A percentile compares a stretch with the other conserved stretches of the same genome.
These are phyloP conservation scores for Diadophis punctatus DNA, from an alignment of 2,113 vertebrate species.

Conservation along the genomic window DNA sequence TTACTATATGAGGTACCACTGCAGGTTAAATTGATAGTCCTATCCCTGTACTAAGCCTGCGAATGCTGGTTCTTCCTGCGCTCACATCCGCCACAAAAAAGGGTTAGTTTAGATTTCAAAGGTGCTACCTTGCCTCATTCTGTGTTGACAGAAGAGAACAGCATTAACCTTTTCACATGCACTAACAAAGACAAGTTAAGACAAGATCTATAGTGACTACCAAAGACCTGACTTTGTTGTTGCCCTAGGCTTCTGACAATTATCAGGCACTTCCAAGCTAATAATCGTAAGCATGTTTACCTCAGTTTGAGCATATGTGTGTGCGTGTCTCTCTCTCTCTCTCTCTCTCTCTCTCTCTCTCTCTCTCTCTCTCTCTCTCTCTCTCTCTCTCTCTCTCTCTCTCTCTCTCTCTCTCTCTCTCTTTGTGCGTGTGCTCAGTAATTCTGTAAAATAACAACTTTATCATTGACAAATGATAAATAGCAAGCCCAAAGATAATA, in stretches of 20 bases:
- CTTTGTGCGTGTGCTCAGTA: background rate
- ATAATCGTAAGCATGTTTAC: constrained; percentile 62
- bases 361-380: background rate
- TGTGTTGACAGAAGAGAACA: constrained; percentile 65
- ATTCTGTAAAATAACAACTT: constrained; percentile 39
- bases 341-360: background rate
- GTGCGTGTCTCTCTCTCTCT: background rate
- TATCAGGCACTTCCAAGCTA: constrained; percentile 67
- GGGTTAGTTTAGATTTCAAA: constrained; percentile 68
- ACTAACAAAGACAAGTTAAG: constrained; percentile 77
- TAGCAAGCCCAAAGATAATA: constrained; percentile 17
- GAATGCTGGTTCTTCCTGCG: constrained; percentile 59
- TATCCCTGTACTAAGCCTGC: constrained; percentile 50
- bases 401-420: background rate
- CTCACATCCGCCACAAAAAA: constrained; percentile 53
- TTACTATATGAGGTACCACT: background rate
- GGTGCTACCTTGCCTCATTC: constrained; percentile 59
- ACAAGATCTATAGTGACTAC: constrained; percentile 68
- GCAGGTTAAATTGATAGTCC: constrained; percentile 46
- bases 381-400: background rate
- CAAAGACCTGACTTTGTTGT: constrained; percentile 66
- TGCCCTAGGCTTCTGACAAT: constrained; percentile 70
- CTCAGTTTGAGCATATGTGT: constrained; percentile 21
- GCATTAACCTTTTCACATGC: constrained; percentile 78
- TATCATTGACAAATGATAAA: constrained; percentile 44